Evolutionary conservation across 2,888 invertebrate genomes (phyloP), one percentile per base, ranked within the genome.

Genomic region (Amiota communis): DNA sequence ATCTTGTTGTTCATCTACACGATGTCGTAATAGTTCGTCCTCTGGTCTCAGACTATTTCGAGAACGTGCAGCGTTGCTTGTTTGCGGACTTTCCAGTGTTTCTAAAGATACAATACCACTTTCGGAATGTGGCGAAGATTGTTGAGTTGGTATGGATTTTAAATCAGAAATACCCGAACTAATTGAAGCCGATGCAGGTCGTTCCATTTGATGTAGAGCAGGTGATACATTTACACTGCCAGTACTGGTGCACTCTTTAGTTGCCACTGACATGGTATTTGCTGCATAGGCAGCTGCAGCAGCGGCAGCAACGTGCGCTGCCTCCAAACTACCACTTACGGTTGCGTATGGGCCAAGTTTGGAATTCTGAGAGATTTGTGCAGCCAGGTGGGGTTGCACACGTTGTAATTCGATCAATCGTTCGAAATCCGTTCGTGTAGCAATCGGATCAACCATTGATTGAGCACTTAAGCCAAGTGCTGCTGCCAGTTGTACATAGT

Each of bases 401-500:
- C 87, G 83, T 72, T 88, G 88, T 77, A 89, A 70, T 76, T 89
- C 89, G 72, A 89, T 88, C 20, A 89, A 80, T 17, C 88, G 86
- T 75, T 89, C 89, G 67, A 89, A 89, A 69, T 89, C 89, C 63
- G 88, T 88, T 47, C 89, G 83, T 9, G 89, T 87, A 57, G 88
- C 84, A 72, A 87, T 81, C 9, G 88, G 83, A 79, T 88, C 88
- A 12, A 88, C 85, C 76, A 89, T 83, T 2, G 87, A 83, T 75
- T 89, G 88, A 9, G 89, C 86, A 74, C 86, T 89, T 8, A 89
- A 74, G 1, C 89, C 89, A 49, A 89, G 77, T 1, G 92, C 92
- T 0, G 91, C 91, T 2, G 92, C 91, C 70, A 92, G 82, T 81
- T 92, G 92, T 20, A 92, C 91, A 82, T 92, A 92, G 81, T 92